Percentiles rank a stretch among this genome's conserved stretches.
Evolutionary conservation across 1,140 invertebrate genomes (phyloP).

Genomic region (Drosophila nigrodunni): DNA sequence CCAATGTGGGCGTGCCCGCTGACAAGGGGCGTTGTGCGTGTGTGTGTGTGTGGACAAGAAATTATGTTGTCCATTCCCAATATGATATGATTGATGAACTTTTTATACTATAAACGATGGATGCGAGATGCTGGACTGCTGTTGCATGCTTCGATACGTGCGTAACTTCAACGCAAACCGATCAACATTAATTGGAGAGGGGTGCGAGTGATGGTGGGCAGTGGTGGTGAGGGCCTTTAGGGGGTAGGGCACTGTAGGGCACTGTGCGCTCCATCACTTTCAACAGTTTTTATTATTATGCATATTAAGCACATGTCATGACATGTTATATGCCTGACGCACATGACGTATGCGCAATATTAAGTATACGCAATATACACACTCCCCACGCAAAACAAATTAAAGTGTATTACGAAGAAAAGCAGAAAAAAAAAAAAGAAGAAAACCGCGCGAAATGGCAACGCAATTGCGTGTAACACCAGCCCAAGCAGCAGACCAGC

Average conservation of each 20-base stretch:
- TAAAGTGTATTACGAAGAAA: constrained; percentile 62
- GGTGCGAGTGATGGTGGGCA: not conserved
- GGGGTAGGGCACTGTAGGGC: not conserved
- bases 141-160: constrained; percentile 36
- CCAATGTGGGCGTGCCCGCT: constrained; percentile 6
- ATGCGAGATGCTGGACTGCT: not conserved
- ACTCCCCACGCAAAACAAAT: constrained; percentile 55
- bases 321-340: constrained; percentile 26
- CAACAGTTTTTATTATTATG: constrained; percentile 73
- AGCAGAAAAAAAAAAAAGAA: not conserved
- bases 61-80: constrained; percentile 68
- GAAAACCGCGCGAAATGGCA: constrained; percentile 38
- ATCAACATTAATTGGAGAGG: constrained; percentile 28
- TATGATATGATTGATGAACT: constrained; percentile 72
- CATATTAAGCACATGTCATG: constrained; percentile 70
- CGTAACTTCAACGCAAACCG: constrained; percentile 45
- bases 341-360: constrained; percentile 72
- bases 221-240: too few relatives aligned
- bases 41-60: constrained; percentile 32
- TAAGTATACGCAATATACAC: constrained; percentile 53
- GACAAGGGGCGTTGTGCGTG: not conserved
- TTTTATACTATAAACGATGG: constrained; percentile 24
- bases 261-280: constrained; percentile 53
- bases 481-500: too few relatives aligned
- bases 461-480: constrained; percentile 58